Percentiles rank a stretch among this genome's conserved stretches.
phyloP scores from a whole-genome alignment of 2,113 vertebrate species.

The Xenus cinereus region DNA sequence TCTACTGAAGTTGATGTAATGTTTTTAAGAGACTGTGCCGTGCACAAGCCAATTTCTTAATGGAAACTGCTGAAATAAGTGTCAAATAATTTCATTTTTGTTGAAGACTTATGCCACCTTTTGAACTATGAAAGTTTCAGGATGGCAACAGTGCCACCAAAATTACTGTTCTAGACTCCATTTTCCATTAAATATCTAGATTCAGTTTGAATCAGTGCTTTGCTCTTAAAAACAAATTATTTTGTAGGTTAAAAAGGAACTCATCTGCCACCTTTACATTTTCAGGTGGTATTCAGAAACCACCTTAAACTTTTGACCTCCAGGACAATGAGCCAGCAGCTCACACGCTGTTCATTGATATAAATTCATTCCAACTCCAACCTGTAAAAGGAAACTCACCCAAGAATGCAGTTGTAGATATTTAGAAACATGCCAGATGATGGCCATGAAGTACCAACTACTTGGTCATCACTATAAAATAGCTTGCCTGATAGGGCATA shows the following conservation, averaged over 20 bases:
- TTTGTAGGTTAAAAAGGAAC: background rate
- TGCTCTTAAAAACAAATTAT: background rate
- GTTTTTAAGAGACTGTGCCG: background rate
- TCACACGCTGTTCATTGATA: background rate
- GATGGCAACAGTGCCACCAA: constrained; percentile 16
- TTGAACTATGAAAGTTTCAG: background rate
- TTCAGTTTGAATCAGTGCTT: constrained; percentile 45
- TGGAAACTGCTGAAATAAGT: constrained; percentile 63
- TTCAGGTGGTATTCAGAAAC: background rate
- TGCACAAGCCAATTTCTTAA: background rate
- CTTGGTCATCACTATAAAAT: background rate
- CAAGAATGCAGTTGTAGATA: background rate
- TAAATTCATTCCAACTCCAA: background rate
- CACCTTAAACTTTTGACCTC: constrained; percentile 20
- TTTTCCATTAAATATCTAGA: constrained; percentile 53
- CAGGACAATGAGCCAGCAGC: background rate
- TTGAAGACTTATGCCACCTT: background rate
- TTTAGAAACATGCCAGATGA: background rate
- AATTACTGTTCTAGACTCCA: background rate
- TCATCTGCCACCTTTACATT: background rate
- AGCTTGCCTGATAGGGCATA: background rate
- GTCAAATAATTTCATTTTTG: constrained; percentile 9
- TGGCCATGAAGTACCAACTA: background rate
- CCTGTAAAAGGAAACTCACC: background rate
- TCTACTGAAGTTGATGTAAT: background rate